A percentile compares a stretch with the other conserved stretches of the same genome.
These are phyloP conservation scores for Cyrtonyx montezumae DNA, from an alignment of 2,113 vertebrate genomes.

Conservation along the genomic window DNA sequence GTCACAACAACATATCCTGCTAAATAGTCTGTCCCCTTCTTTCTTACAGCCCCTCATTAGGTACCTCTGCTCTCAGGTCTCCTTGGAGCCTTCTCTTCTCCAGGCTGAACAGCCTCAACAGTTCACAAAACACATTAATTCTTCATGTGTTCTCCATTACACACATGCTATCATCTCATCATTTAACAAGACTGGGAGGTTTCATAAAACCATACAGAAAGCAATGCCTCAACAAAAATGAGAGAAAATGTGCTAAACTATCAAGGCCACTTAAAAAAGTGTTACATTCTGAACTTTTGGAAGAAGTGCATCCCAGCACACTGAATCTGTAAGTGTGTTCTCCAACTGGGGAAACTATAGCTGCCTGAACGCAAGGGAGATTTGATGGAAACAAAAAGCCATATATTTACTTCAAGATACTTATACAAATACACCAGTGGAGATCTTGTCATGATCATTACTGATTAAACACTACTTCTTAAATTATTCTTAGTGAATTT, in stretches of 20 bases:
- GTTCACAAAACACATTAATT: no score
- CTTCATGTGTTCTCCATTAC: not conserved
- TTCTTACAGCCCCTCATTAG: no score
- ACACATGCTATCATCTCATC: not conserved
- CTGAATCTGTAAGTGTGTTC: not conserved
- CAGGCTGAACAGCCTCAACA: no score
- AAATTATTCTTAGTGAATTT: constrained; percentile 57
- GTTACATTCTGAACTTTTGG: not conserved
- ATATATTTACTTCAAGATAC: not conserved
- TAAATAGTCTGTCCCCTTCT: no score
- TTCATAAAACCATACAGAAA: not conserved
- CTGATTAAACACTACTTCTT: constrained; percentile 51
- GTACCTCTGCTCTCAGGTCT: no score
- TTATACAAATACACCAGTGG: not conserved
- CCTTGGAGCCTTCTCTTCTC: no score
- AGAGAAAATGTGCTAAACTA: not conserved
- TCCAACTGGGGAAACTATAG: not conserved
- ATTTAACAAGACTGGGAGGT: not conserved
- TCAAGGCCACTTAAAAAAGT: not conserved
- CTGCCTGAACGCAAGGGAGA: not conserved
- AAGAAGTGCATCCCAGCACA: not conserved
- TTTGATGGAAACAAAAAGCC: constrained; percentile 8
- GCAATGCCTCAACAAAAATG: not conserved
- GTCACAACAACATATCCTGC: no score
- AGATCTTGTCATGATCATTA: not conserved